These are phyloP conservation scores for Nudaria mundana DNA, from an alignment of 2,888 invertebrate species.

Conservation along the genomic window DNA sequence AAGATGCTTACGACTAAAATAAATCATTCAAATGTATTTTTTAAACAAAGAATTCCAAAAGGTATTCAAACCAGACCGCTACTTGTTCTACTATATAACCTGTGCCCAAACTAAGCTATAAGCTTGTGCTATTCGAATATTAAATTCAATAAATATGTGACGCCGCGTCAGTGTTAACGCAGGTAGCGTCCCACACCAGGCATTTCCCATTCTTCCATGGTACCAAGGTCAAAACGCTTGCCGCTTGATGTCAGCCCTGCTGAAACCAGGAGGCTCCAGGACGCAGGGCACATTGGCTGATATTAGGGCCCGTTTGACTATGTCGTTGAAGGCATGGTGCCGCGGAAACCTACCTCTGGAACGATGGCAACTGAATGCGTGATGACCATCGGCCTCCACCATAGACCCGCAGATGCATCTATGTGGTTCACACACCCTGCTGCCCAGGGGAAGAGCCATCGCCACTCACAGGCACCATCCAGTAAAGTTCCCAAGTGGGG, in stretches of 20 bases:
- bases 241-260: neutral
- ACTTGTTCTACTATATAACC: too few relatives aligned
- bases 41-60: too few relatives aligned
- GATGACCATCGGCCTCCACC: neutral
- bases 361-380: neutral
- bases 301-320: neutral
- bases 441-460: neutral
- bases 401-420: neutral
- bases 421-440: neutral
- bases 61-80: too few relatives aligned
- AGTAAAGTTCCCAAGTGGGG: neutral
- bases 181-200: neutral
- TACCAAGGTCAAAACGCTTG: neutral
- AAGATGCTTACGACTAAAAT: too few relatives aligned
- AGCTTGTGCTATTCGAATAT: too few relatives aligned
- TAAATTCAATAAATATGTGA: too few relatives aligned
- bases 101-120: too few relatives aligned
- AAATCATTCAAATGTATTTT: too few relatives aligned
- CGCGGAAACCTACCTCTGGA: neutral
- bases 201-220: neutral
- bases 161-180: neutral
- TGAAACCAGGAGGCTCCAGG: neutral
- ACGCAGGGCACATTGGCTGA: neutral
- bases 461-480: neutral
- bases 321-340: neutral